These are phyloP conservation scores for Agrypnia vestita DNA, from an alignment of 1,140 invertebrate genomes.

Conservation along the genomic window DNA sequence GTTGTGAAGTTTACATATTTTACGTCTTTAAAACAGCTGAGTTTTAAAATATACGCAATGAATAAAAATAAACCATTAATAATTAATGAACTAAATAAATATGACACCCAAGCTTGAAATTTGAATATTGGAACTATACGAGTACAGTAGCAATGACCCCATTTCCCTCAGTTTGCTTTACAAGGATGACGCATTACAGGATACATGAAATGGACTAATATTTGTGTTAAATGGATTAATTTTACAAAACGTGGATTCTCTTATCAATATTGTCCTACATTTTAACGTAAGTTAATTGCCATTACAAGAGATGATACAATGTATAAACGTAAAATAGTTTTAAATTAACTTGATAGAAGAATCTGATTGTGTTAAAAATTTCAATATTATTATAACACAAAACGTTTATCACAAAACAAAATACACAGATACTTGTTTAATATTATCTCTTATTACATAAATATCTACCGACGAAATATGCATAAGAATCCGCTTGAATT, in stretches of 20 bases:
- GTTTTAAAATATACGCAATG: background rate
- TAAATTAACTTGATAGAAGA: no score
- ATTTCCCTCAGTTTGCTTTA: background rate
- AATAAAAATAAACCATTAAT: slow-evolving; percentile 10
- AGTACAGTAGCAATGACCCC: slow-evolving; percentile 18
- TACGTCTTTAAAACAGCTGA: background rate
- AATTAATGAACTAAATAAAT: slow-evolving; percentile 11
- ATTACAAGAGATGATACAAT: no score
- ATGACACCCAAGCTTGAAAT: background rate
- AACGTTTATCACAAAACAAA: background rate
- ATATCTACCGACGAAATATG: slow-evolving; percentile 21
- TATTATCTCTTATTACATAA: slow-evolving; percentile 24
- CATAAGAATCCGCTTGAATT: slow-evolving; percentile 8
- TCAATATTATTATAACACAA: no score
- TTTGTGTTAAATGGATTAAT: no score
- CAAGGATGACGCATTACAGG: no score
- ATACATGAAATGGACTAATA: no score
- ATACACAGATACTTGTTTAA: background rate
- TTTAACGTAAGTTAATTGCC: no score
- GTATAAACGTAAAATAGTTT: no score
- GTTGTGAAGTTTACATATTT: slow-evolving; percentile 1
- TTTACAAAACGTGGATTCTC: no score
- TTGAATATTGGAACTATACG: background rate
- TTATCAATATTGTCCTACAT: no score
- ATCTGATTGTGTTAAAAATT: no score